Evolutionary conservation across 2,888 invertebrate genomes (phyloP), one percentile per base, ranked within the genome.

Genomic region (Idaea dimidiata): DNA sequence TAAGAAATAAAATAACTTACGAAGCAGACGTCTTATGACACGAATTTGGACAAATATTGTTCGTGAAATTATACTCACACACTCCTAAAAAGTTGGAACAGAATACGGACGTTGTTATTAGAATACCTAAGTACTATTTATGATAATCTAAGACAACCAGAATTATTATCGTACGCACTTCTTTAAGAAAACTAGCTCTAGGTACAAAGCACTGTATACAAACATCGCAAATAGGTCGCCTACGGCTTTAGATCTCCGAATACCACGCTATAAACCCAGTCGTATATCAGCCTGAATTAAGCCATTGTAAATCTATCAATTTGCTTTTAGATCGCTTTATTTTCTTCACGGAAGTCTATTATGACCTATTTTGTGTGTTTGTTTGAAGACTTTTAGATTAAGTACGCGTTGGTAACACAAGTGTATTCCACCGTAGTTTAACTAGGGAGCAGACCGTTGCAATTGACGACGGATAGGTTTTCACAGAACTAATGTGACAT

Each of bases 281-380:
- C 74, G 72, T 84, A 82, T 79, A 84, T 84, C 86, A 78, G 82
- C 82, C 74, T 74, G 83, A 84, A 88, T 88, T 86, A 87, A 83
- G 81, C 76, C 78, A 72, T 73, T 76, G 80, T 89, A 89, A 89
- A 89, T 86, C 87, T 80, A 78, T 88, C 87, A 79, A 74, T 64
- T 72, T 72, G 87, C 84, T 87, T 87, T 87, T 78, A 84, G 79
- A 67, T 71, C 65, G 76, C 76, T 81, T 80, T 82, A 78, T 80
- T 79, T 81, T 82, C 80, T 74, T 70, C 80, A 66, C 83, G 87
- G 87, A 88, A 87, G 84, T 79, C 31, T 70, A 70, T 59, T 68
- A 70, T 69, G 82, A 80, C 86, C 84, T 81, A 84, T 71, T 79
- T 82, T 66, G 17, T 56, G 18, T 43, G 43, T 43, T 43, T 43